Evolutionary conservation across 2,797 vertebrate genomes (phyloP).

Genomic region (Rhabdophis nuchalis): DNA sequence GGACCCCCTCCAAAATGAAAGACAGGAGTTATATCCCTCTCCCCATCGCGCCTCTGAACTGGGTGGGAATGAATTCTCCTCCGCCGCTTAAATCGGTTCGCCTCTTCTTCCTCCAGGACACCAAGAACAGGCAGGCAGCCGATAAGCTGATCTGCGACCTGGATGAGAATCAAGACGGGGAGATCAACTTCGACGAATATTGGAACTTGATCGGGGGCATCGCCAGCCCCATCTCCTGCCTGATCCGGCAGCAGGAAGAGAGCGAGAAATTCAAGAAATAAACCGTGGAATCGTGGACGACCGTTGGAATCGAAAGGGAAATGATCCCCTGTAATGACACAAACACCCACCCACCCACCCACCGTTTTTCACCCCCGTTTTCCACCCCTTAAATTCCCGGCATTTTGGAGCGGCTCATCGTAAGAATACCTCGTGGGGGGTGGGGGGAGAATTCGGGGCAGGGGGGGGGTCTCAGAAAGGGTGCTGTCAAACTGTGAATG

Average conservation of each 20-base stretch:
- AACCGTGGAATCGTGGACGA: no score
- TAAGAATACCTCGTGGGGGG: not conserved
- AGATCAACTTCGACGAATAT: conserved; percentile 17
- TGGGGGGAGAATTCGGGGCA: not conserved
- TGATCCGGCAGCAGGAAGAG: conserved; percentile 26
- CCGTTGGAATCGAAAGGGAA: rapidly evolving
- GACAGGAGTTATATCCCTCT: no score
- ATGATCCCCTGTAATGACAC: no score
- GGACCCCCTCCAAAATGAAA: no score
- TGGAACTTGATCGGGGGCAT: conserved; percentile 27
- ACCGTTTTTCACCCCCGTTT: no score
- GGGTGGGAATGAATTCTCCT: not conserved
- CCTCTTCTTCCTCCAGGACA: not conserved
- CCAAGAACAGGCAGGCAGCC: conserved; percentile 12
- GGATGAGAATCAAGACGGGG: conserved; percentile 13
- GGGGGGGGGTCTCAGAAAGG: no score
- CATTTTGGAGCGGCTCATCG: not conserved
- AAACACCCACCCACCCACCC: no score
- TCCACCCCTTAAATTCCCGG: not conserved
- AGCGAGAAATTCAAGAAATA: conserved; percentile 22
- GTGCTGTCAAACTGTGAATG: not conserved
- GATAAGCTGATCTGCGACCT: conserved; percentile 24
- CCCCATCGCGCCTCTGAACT: not conserved
- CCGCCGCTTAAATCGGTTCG: no score
- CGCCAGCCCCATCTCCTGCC: conserved; percentile 25